Conservation (phyloP, 64 coral and sea anemone species). For the Acropora yongei region DNA sequence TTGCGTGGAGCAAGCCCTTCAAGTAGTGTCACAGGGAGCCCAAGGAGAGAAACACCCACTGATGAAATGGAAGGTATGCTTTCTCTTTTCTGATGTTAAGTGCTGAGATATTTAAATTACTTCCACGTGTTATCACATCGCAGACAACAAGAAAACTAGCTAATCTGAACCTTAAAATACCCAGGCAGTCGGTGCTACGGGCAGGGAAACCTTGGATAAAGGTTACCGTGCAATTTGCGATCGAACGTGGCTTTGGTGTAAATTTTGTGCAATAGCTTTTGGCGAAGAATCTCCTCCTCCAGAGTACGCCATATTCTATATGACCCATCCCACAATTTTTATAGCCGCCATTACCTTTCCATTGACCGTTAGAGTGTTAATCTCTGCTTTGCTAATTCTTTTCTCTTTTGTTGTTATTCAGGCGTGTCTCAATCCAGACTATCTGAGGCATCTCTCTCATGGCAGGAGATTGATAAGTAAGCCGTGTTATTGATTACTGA, state of each 20-base stretch:
- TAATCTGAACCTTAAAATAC: background rate
- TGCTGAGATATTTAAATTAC: background rate
- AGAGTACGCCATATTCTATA: too few relatives aligned
- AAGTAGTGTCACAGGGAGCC: constrained; percentile 74
- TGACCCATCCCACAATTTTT: too few relatives aligned
- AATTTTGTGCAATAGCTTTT: too few relatives aligned
- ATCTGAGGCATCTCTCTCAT: constrained; percentile 57
- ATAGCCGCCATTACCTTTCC: too few relatives aligned
- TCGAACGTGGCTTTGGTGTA: background rate
- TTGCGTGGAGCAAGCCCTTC: constrained; percentile 57
- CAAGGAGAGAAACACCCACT: constrained; percentile 74
- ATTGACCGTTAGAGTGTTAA: too few relatives aligned
- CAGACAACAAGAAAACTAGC: background rate
- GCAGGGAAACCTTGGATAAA: background rate
- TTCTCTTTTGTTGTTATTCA: constrained; percentile 1
- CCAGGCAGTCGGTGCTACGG: background rate
- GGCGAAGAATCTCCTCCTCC: too few relatives aligned
- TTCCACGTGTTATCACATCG: background rate
- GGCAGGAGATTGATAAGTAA: constrained; percentile 90
- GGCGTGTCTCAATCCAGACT: constrained; percentile 27
- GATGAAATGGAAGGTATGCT: constrained; percentile 89
- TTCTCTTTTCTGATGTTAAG: background rate
- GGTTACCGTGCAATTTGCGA: background rate
- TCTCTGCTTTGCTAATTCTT: too few relatives aligned
- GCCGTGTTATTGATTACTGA: background rate